phyloP scores from a whole-genome alignment of 2,113 vertebrate species.

The Hippocampus barbouri region DNA sequence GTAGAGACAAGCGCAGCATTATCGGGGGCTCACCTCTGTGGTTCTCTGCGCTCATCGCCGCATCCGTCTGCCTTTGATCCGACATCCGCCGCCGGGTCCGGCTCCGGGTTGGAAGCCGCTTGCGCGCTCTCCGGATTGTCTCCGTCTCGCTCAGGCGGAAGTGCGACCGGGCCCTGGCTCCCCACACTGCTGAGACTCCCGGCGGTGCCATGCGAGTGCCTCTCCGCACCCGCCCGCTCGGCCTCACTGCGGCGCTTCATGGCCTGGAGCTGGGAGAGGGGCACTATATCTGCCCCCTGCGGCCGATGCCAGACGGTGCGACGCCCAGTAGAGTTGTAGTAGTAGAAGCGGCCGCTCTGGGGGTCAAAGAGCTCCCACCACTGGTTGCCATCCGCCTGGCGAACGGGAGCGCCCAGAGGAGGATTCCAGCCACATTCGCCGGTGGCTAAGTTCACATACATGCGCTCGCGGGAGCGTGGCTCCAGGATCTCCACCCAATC shows the following conservation, averaged over 20 bases:
- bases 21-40: slow-evolving; percentile 70
- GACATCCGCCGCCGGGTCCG: slow-evolving; percentile 51
- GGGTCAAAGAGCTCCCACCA: slow-evolving; percentile 91
- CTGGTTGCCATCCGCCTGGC: slow-evolving; percentile 83
- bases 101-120: slow-evolving; percentile 44
- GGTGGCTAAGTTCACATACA: slow-evolving; percentile 83
- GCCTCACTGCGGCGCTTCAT: slow-evolving; percentile 77
- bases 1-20: slow-evolving; percentile 5
- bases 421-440: slow-evolving; percentile 87
- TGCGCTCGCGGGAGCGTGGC: slow-evolving; percentile 82
- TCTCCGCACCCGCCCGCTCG: slow-evolving; percentile 54
- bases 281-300: slow-evolving; percentile 83
- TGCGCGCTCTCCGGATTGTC: slow-evolving; percentile 33
- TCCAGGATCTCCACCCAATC: slow-evolving; percentile 92
- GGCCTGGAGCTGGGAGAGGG: slow-evolving; percentile 85
- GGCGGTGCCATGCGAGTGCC: slow-evolving; percentile 45
- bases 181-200: slow-evolving; percentile 56
- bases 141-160: slow-evolving; percentile 52
- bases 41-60: slow-evolving; percentile 61
- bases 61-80: slow-evolving; percentile 59
- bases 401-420: slow-evolving; percentile 73
- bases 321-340: slow-evolving; percentile 80
- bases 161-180: slow-evolving; percentile 57
- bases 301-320: slow-evolving; percentile 88
- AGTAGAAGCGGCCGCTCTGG: slow-evolving; percentile 85